Evolutionary conservation across 2,113 vertebrate genomes (phyloP), one percentile per base, ranked within the genome.

Genomic region (Oplegnathus fasciatus): DNA sequence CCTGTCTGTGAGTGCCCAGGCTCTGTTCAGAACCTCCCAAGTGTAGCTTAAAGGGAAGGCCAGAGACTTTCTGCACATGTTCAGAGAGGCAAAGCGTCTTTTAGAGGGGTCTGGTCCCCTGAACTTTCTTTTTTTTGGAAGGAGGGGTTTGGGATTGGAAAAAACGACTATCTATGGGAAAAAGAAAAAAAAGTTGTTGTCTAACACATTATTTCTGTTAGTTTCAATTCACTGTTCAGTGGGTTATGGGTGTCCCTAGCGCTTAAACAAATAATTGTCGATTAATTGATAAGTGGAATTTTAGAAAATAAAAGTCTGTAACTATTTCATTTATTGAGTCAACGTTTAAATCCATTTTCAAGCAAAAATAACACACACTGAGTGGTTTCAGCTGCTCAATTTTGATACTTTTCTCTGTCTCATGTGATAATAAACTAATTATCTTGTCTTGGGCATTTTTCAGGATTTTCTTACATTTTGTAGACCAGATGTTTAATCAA

Each of bases 41-140:
- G 57, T 83, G 85, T 74, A 40, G 60, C 44, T 79, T 78, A 74
- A 65, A 69, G 37, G 34, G 66, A 83, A 54, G 65, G 54, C 73
- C 54, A 64, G 46, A 71, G 40, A 62, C 62, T 37, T 22, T 2
- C 37, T 46, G 37, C 42, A 34, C 50, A 67, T 79, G 52, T 76
- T 83, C 48, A 42, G 30, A 44, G 54, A 11, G 44, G 46, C 30
- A 52, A 15, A 69, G 40, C 48, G 82, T 76, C 72, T 77, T 68
- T 6, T 2, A 67, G n/a, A 60, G 67, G 18, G 60, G n/a, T 52
- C 55, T 46, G 54, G 32, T 73, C 64, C 48, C 55, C 32, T 48
- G 24, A 22, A 30, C 55, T 67, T 66, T 77, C 20, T 34, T 57
- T 62, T 46, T 72, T 22, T 5, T 17, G 15, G 20, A 24, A 4